These are phyloP conservation scores for Rhabdornis inornatus DNA, from an alignment of 2,113 vertebrate genomes.

Conservation along the genomic window DNA sequence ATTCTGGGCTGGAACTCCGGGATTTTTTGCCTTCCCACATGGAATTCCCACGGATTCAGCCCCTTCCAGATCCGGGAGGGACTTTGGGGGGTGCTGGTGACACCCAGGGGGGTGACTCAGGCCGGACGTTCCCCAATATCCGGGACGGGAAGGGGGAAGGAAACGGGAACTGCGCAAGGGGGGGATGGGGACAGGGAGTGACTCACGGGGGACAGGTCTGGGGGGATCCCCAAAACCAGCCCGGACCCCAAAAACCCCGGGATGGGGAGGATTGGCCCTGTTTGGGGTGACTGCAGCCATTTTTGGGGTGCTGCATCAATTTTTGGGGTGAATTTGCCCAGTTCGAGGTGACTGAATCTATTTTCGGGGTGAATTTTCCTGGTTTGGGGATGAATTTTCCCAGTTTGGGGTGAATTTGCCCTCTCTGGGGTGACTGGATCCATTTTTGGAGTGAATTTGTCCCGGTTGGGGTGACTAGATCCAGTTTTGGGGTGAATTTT, in stretches of 20 bases:
- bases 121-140: not conserved
- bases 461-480: too few relatives aligned
- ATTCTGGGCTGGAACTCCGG: not conserved
- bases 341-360: too few relatives aligned
- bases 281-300: not conserved
- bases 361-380: not conserved
- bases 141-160: not conserved
- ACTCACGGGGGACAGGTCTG: not conserved
- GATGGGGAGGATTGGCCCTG: rapidly evolving
- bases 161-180: not conserved
- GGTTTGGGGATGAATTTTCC: not conserved
- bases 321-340: not conserved
- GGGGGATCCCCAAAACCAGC: not conserved
- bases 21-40: not conserved
- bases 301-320: too few relatives aligned
- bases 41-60: not conserved
- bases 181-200: not conserved
- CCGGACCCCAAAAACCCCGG: not conserved
- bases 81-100: not conserved
- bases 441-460: not conserved
- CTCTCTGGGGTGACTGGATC: too few relatives aligned
- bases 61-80: not conserved
- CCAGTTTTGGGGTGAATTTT: not conserved
- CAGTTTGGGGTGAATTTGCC: not conserved
- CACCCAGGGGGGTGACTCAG: not conserved